phyloP scores from a whole-genome alignment of 2,113 vertebrate species.

The Illadopsis cleaveri region DNA sequence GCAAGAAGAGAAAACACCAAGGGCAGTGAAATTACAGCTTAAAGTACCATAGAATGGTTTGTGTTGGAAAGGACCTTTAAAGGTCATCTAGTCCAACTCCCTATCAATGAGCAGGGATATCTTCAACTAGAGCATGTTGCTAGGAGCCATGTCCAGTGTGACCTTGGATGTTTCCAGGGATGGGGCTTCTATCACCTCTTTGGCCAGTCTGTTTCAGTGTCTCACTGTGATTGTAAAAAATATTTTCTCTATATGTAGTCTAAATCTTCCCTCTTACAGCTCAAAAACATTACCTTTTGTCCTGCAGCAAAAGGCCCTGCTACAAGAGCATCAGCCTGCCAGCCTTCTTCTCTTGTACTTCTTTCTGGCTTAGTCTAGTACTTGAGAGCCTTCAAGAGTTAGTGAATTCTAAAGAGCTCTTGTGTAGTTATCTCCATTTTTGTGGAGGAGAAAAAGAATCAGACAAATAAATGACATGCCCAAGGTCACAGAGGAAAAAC shows the following conservation, averaged over 20 bases:
- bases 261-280: not conserved
- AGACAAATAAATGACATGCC: not conserved
- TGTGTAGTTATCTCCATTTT: not conserved
- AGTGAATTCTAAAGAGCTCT: not conserved
- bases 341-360: not conserved
- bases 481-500: not conserved
- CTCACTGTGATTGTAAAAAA: not conserved
- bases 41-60: not conserved
- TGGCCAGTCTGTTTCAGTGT: not conserved
- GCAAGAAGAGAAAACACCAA: not conserved
- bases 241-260: not conserved
- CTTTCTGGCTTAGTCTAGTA: not conserved
- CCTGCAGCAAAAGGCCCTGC: accelerated
- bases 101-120: not conserved
- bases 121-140: not conserved
- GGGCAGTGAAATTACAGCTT: not conserved
- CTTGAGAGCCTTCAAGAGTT: not conserved
- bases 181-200: not conserved
- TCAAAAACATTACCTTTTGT: not conserved
- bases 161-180: not conserved
- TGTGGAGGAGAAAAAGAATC: not conserved
- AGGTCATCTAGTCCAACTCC: not conserved
- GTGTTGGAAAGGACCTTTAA: not conserved
- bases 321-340: not conserved
- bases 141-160: not conserved